These are phyloP conservation scores for Xylota sylvarum DNA, from an alignment of 2,888 invertebrate species.

Conservation along the genomic window DNA sequence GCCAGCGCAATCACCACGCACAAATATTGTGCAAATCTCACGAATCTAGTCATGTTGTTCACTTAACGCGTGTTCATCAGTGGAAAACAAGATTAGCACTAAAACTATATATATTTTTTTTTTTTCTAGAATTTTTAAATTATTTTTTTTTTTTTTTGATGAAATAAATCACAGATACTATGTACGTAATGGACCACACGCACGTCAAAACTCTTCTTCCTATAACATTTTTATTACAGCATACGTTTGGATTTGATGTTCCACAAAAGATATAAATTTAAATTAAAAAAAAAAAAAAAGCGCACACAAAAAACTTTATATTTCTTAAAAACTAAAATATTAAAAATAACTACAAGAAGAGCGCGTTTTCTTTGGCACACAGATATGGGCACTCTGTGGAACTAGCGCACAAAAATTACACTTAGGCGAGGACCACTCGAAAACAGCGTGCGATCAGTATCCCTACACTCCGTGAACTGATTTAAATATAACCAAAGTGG, in stretches of 20 bases:
- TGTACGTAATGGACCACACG: constrained; percentile 50
- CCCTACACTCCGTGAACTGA: constrained; percentile 80
- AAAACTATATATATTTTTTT: constrained; percentile 43
- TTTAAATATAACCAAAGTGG: constrained; percentile 78
- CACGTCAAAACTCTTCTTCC: constrained; percentile 75
- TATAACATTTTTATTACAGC: constrained; percentile 77
- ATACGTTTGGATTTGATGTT: constrained; percentile 43
- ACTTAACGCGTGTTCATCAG: constrained; percentile 68
- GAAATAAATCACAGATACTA: constrained; percentile 75
- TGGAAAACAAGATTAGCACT: constrained; percentile 44
- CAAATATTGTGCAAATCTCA: constrained; percentile 78
- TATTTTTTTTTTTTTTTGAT: constrained; percentile 37
- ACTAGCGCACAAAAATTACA: constrained; percentile 58
- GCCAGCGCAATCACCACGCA: constrained; percentile 77
- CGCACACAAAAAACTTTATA: background rate
- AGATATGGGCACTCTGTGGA: constrained; percentile 49
- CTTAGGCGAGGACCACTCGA: constrained; percentile 68
- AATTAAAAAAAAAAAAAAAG: constrained; percentile 13
- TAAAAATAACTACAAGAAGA: constrained; percentile 62
- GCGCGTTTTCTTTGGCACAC: constrained; percentile 39
- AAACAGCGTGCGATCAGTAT: constrained; percentile 78
- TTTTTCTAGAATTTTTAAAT: constrained; percentile 44
- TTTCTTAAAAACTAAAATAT: constrained; percentile 33
- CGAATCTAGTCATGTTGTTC: constrained; percentile 64
- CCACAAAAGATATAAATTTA: constrained; percentile 30